Evolutionary conservation across 2,888 invertebrate genomes (phyloP).

Genomic region (Junonia oenone): DNA sequence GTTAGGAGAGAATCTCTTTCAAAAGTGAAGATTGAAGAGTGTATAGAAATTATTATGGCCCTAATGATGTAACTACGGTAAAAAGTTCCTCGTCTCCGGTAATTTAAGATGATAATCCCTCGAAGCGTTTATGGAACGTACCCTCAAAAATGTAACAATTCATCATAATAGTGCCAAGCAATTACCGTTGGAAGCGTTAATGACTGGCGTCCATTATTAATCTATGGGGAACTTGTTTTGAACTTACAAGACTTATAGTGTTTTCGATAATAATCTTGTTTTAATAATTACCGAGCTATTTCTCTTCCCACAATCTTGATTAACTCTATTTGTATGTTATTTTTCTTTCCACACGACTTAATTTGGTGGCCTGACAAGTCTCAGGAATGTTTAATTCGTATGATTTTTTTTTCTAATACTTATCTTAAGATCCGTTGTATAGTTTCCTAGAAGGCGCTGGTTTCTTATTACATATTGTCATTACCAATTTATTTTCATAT

Average conservation of each 20-base stretch:
- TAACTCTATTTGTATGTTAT: slow-evolving; percentile 68
- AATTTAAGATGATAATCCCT: slow-evolving; percentile 57
- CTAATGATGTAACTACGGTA: slow-evolving; percentile 46
- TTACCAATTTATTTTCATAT: neutral
- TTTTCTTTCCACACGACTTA: slow-evolving; percentile 60
- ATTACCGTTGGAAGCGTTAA: slow-evolving; percentile 75
- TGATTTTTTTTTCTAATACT: slow-evolving; percentile 22
- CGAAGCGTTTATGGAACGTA: slow-evolving; percentile 56
- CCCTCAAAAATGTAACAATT: slow-evolving; percentile 70
- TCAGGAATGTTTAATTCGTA: slow-evolving; percentile 33
- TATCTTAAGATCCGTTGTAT: slow-evolving; percentile 21
- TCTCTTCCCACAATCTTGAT: slow-evolving; percentile 72
- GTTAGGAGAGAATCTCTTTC: slow-evolving; percentile 27
- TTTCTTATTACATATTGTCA: neutral
- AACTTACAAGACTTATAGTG: slow-evolving; percentile 64
- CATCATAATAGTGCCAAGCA: slow-evolving; percentile 53
- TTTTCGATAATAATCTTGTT: slow-evolving; percentile 77
- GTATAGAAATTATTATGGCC: slow-evolving; percentile 41
- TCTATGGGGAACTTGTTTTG: slow-evolving; percentile 69
- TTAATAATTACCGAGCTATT: slow-evolving; percentile 74
- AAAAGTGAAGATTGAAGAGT: slow-evolving; percentile 34
- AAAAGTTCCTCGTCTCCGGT: slow-evolving; percentile 36
- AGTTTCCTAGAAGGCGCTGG: slow-evolving; percentile 17
- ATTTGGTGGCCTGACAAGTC: slow-evolving; percentile 68
- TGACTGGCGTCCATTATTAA: slow-evolving; percentile 71